Base-by-base conservation (phyloP, 2,797 vertebrate species). In the Ibycter americanus region DNA sequence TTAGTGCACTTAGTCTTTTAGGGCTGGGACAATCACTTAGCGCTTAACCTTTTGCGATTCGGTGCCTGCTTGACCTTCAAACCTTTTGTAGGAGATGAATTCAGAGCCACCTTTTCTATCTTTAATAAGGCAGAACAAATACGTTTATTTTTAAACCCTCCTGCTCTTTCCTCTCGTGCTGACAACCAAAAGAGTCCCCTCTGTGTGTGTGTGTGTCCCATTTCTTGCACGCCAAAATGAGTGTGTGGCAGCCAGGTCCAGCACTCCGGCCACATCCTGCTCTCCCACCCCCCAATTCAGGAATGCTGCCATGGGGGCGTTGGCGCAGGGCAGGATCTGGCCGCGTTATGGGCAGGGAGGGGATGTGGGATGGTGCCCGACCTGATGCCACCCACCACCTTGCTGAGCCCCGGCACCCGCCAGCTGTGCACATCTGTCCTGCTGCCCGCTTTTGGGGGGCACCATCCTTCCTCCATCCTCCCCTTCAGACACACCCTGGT, bases 101-200 rank as follows among this genome's bases (percentile, higher is more conserved):
- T 83, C 94, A 63, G 77, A 96, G 93, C 92, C 87, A 95, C 96
- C 93, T 97, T 97, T 97, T 94, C 71, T 97, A 94, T 97, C 65
- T 90, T 94, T 96, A 97, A 94, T 97, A 97, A 98, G 97, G 96
- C 96, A 95, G 96, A 97, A 96, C 96, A 95, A 96, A 96, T 68
- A 78, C 3, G 13, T 96, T 92, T 79, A 58, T 97, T 97, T 98
- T 96, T 94, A 97, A 95, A 93, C 93, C 95, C 91, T 94, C 59
- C 54, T 87, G 92, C 85, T 95, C 96, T 95, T 88, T 93, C 93
- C 87, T 83, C 92, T 97, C 42, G 44, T 94, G 97, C 98, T 98
- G 89, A 92, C 97, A 97, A 97, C 97, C 97, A 97, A 97, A 98
- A 97, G 90, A 95, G 56, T 58, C 79, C 70, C 91, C 82, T 12